Evolutionary conservation across 2,113 vertebrate genomes (phyloP).

Genomic region (Myotis lucifugus): DNA sequence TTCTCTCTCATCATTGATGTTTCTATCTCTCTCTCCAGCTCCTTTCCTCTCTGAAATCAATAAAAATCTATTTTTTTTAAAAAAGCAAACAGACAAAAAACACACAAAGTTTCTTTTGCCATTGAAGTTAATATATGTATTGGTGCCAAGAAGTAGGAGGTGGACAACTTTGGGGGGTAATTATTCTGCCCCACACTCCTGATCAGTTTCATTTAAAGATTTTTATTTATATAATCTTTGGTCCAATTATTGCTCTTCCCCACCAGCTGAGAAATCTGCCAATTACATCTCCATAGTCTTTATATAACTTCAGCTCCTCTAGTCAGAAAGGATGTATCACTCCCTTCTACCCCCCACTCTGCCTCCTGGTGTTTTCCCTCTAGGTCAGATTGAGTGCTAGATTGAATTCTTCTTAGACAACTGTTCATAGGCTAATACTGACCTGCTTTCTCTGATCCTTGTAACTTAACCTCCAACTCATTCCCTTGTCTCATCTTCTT

Average conservation of each 20-base stretch:
- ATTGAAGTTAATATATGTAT: background rate
- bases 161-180: background rate
- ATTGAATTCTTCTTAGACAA: background rate
- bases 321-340: background rate
- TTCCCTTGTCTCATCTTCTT: background rate
- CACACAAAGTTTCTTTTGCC: background rate
- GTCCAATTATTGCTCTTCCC: background rate
- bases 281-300: background rate
- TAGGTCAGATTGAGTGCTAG: background rate
- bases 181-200: background rate
- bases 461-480: background rate
- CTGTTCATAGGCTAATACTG: background rate
- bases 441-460: constrained; percentile 7
- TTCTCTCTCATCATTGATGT: too few relatives aligned
- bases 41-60: too few relatives aligned
- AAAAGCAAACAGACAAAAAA: too few relatives aligned
- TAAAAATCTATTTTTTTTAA: too few relatives aligned
- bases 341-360: fast-evolving
- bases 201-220: constrained; percentile 1
- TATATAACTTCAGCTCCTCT: background rate
- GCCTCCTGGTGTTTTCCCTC: background rate
- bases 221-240: background rate
- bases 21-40: too few relatives aligned
- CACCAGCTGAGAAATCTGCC: background rate
- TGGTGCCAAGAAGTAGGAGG: background rate